These are phyloP conservation scores for Catocala nupta DNA, from an alignment of 2,888 invertebrate genomes.

Conservation along the genomic window DNA sequence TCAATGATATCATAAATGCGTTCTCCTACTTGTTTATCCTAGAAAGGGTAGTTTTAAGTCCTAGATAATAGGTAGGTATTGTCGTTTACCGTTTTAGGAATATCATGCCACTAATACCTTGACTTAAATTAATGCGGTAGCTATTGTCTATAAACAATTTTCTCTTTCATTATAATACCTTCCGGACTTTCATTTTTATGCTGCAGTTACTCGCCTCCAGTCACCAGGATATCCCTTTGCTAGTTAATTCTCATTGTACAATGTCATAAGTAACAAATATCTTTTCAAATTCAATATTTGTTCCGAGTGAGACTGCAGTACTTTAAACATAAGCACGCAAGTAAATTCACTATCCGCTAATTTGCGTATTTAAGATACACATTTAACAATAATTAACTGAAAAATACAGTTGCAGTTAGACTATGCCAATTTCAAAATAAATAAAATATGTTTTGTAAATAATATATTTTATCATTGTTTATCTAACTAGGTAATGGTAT, in stretches of 20 bases:
- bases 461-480: too few species aligned
- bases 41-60: too few species aligned
- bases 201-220: constrained; percentile 10
- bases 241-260: neutral
- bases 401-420: neutral
- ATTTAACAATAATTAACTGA: neutral
- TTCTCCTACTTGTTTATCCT: too few species aligned
- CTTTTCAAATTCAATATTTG: too few species aligned
- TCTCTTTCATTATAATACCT: constrained; percentile 12
- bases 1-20: too few species aligned
- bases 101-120: neutral
- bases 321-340: too few species aligned
- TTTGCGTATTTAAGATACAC: constrained; percentile 1
- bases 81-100: neutral
- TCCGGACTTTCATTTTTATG: constrained; percentile 38
- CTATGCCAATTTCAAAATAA: neutral
- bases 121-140: constrained; percentile 6
- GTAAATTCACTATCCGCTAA: neutral
- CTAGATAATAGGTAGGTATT: too few species aligned
- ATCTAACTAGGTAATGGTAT: too few species aligned
- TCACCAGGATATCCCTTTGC: constrained; percentile 6
- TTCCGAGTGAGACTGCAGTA: too few species aligned
- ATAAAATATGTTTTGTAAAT: neutral
- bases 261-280: neutral
- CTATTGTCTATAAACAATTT: constrained; percentile 5